These are phyloP conservation scores for Fragum whitleyi DNA, from an alignment of 2,888 invertebrate species.

Conservation along the genomic window DNA sequence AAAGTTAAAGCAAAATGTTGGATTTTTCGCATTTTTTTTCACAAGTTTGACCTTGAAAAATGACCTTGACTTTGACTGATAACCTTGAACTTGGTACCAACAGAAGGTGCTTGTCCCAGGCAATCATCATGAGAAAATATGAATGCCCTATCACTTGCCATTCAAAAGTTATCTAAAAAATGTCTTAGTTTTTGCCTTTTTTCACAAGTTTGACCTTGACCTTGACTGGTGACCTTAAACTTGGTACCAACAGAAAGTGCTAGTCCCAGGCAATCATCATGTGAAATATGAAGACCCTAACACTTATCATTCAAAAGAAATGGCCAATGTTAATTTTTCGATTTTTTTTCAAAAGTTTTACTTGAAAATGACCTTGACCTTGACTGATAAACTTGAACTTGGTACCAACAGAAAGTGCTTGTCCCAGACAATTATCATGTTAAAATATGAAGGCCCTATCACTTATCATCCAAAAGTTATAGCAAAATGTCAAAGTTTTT, in stretches of 20 bases:
- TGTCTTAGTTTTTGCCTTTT: no score
- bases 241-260: neutral
- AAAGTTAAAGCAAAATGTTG: no score
- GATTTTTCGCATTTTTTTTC: no score
- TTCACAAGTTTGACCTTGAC: conserved; percentile 12
- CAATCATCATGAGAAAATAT: no score
- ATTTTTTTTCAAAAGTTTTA: neutral
- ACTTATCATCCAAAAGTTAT: neutral
- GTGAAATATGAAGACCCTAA: neutral
- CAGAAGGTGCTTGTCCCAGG: no score
- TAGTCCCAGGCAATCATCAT: neutral
- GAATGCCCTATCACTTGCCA: no score
- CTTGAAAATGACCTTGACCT: neutral
- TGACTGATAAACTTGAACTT: conserved; percentile 8
- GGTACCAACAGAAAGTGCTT: neutral
- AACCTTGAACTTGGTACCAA: no score
- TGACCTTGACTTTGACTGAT: no score
- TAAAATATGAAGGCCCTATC: conserved; percentile 1
- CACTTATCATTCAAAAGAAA: neutral
- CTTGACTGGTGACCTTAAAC: conserved; percentile 10
- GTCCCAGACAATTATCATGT: neutral
- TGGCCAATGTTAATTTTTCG: neutral
- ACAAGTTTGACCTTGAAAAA: no score
- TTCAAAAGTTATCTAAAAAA: no score
- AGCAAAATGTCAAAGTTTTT: neutral